Evolutionary conservation across 2,113 vertebrate species (phyloP).

Genomic region (Carlito syrichta): DNA sequence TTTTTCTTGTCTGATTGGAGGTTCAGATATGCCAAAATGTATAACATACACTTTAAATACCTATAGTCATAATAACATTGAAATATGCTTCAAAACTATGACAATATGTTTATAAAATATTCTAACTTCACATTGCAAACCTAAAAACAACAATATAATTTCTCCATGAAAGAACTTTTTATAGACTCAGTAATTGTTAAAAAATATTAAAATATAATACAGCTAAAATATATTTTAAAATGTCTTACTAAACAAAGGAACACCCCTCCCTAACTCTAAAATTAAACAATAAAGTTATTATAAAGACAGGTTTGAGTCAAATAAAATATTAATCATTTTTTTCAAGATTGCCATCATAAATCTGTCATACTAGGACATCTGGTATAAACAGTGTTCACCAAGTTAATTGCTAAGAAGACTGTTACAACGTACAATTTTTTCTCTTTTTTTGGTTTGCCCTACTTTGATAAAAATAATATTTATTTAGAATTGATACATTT

Average conservation of each 20-base stretch:
- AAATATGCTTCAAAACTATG: not conserved
- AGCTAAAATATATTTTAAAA: not conserved
- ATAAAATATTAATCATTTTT: not conserved
- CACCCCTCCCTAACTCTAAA: fast-evolving
- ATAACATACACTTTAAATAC: not conserved
- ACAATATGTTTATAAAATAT: not conserved
- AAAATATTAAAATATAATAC: not conserved
- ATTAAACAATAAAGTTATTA: not conserved
- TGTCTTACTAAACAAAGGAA: not conserved
- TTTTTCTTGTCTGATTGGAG: not conserved
- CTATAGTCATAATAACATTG: not conserved
- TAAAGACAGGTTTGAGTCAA: not conserved
- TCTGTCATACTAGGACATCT: not conserved
- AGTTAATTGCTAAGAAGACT: not conserved
- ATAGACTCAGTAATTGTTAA: not conserved
- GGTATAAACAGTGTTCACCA: not conserved
- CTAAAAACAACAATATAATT: not conserved
- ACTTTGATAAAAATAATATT: not conserved
- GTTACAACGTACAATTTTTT: not conserved
- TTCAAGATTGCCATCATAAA: not conserved
- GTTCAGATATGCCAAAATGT: not conserved
- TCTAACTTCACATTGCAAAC: not conserved
- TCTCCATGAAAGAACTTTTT: not conserved
- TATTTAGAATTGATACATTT: not conserved
- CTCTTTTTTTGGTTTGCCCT: not conserved